A percentile compares a stretch with the other conserved stretches of the same genome.
These are phyloP conservation scores for Melitaea athalia DNA, from an alignment of 2,888 invertebrate species.

Conservation along the genomic window DNA sequence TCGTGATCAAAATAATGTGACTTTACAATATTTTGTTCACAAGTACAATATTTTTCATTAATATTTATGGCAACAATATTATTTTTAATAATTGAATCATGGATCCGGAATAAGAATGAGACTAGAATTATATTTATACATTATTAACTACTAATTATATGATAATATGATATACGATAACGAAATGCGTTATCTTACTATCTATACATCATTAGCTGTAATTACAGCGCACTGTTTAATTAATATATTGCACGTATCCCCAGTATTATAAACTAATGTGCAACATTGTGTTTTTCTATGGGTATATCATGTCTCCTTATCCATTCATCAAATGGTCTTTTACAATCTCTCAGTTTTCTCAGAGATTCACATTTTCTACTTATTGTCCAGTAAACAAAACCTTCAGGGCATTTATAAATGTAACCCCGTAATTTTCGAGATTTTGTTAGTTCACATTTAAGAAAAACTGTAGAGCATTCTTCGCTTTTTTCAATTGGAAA, in stretches of 20 bases:
- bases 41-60: constrained; percentile 49
- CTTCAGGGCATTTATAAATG: constrained; percentile 89
- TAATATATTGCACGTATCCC: constrained; percentile 9
- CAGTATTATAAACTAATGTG: constrained; percentile 49
- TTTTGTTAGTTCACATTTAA: constrained; percentile 84
- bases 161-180: neutral
- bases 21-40: constrained; percentile 71
- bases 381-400: constrained; percentile 89
- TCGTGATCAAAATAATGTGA: constrained; percentile 76
- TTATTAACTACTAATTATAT: neutral
- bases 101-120: constrained; percentile 32
- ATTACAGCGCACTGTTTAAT: neutral
- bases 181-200: constrained; percentile 15
- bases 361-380: constrained; percentile 89
- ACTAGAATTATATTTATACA: constrained; percentile 42
- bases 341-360: constrained; percentile 84
- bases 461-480: constrained; percentile 87
- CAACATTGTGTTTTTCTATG: constrained; percentile 78
- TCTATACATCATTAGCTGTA: constrained; percentile 16
- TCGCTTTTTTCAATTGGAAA: constrained; percentile 85
- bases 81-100: constrained; percentile 26
- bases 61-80: constrained; percentile 61
- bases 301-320: constrained; percentile 81
- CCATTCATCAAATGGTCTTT: constrained; percentile 67
- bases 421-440: constrained; percentile 84